These are phyloP conservation scores for Syngnathus floridae DNA, from an alignment of 2,113 vertebrate species.

Conservation along the genomic window DNA sequence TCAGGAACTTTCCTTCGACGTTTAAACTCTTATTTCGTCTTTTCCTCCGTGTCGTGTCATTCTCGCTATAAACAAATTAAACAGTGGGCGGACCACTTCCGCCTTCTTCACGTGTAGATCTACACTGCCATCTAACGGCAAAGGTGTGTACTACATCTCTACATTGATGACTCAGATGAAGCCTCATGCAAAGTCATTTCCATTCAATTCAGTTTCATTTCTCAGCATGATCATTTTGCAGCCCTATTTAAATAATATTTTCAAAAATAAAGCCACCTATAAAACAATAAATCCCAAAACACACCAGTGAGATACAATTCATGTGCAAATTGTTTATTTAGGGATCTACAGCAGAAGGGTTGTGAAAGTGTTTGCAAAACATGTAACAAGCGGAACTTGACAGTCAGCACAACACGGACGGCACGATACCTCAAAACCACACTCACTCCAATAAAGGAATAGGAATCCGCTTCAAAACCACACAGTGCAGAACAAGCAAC, in stretches of 20 bases:
- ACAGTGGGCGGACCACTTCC: conserved; percentile 26
- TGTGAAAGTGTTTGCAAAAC: conserved; percentile 45
- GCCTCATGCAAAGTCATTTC: no score
- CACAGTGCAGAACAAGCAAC: not conserved
- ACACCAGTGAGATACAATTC: not conserved
- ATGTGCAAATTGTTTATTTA: conserved; percentile 68
- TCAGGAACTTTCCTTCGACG: not conserved
- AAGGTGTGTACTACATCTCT: conserved; percentile 3
- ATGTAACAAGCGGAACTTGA: conserved; percentile 50
- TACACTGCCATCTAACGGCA: not conserved
- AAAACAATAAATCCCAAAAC: not conserved
- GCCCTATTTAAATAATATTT: no score
- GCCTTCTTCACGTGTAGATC: not conserved
- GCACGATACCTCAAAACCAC: conserved; percentile 4
- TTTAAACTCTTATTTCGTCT: not conserved
- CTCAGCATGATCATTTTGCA: no score
- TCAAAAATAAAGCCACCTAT: not conserved
- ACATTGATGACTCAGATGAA: no score
- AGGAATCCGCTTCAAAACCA: not conserved
- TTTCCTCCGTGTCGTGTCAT: not conserved
- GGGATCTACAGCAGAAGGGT: conserved; percentile 46
- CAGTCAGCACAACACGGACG: conserved; percentile 10
- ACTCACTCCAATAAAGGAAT: conserved; percentile 6
- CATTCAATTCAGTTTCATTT: no score
- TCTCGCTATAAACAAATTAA: not conserved